A percentile compares a stretch with the other conserved stretches of the same genome.
These are phyloP conservation scores for Megamerina dolium DNA, from an alignment of 2,888 invertebrate species.

Conservation along the genomic window DNA sequence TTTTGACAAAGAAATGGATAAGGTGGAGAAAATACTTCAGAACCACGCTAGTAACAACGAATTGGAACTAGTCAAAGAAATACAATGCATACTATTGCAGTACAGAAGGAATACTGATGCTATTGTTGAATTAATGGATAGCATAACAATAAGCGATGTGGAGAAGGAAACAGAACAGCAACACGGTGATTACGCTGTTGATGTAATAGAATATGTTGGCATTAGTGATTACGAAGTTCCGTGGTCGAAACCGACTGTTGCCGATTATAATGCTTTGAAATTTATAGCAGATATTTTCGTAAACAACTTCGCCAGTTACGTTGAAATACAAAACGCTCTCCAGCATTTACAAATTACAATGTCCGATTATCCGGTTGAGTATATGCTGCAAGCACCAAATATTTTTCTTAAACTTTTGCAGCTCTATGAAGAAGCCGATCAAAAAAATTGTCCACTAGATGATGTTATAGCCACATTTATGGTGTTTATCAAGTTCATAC, in stretches of 20 bases:
- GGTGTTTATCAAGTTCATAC: constrained; percentile 25
- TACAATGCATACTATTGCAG: no score
- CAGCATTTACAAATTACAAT: constrained; percentile 36
- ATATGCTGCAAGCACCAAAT: constrained; percentile 43
- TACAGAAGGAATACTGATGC: no score
- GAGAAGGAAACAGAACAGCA: neutral
- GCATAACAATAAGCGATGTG: constrained; percentile 2
- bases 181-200: no score
- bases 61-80: constrained; percentile 25
- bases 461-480: constrained; percentile 27
- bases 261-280: constrained; percentile 37
- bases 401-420: constrained; percentile 35
- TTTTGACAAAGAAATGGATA: constrained; percentile 34
- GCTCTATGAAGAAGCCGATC: constrained; percentile 24
- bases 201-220: no score
- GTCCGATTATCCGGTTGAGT: constrained; percentile 45
- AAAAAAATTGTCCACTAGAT: constrained; percentile 15
- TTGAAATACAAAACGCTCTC: constrained; percentile 31
- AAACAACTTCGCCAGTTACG: constrained; percentile 11
- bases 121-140: constrained; percentile 2
- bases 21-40: constrained; percentile 32
- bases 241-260: constrained; percentile 34
- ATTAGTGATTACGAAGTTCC: constrained; percentile 34
- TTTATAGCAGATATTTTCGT: constrained; percentile 30
- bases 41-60: constrained; percentile 7